Percentiles rank a stretch among this genome's conserved stretches.
These are phyloP conservation scores for Drosophila elegans DNA, from an alignment of 1,140 invertebrate species.

Conservation along the genomic window DNA sequence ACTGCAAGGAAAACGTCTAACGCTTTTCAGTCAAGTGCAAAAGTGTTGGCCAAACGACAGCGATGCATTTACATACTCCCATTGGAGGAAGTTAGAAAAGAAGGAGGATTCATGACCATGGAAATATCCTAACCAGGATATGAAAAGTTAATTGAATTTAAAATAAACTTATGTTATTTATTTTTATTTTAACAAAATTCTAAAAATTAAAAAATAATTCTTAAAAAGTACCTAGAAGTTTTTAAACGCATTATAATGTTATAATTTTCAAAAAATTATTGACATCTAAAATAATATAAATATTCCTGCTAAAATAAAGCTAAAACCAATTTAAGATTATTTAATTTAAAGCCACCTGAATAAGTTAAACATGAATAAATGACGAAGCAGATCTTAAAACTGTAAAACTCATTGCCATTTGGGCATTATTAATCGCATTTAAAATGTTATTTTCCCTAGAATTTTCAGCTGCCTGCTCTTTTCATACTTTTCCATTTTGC, in stretches of 20 bases:
- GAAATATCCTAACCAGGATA: not conserved
- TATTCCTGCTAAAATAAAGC: too few species aligned
- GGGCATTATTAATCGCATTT: constrained; percentile 44
- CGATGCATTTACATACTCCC: constrained; percentile 56
- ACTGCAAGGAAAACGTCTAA: constrained; percentile 42
- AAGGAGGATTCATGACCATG: not conserved
- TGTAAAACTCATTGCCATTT: constrained; percentile 6
- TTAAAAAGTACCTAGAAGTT: too few species aligned
- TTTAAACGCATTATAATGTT: too few species aligned
- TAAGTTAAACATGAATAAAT: too few species aligned
- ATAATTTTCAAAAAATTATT: too few species aligned
- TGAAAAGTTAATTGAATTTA: too few species aligned
- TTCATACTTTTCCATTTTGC: constrained; percentile 75
- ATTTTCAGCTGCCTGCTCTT: constrained; percentile 23
- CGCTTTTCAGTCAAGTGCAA: constrained; percentile 48
- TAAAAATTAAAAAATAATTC: too few species aligned
- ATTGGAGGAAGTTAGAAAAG: not conserved
- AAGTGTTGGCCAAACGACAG: constrained; percentile 49
- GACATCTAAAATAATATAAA: too few species aligned
- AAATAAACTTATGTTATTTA: too few species aligned
- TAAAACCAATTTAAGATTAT: too few species aligned
- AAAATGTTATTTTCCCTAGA: constrained; percentile 65
- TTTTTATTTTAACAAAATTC: too few species aligned
- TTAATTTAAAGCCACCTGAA: too few species aligned
- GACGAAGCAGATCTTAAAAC: constrained; percentile 7